A percentile compares a stretch with the other conserved stretches of the same genome.
These are phyloP conservation scores for Hypotaenidia philippensis DNA, from an alignment of 2,797 vertebrate species.

Conservation along the genomic window DNA sequence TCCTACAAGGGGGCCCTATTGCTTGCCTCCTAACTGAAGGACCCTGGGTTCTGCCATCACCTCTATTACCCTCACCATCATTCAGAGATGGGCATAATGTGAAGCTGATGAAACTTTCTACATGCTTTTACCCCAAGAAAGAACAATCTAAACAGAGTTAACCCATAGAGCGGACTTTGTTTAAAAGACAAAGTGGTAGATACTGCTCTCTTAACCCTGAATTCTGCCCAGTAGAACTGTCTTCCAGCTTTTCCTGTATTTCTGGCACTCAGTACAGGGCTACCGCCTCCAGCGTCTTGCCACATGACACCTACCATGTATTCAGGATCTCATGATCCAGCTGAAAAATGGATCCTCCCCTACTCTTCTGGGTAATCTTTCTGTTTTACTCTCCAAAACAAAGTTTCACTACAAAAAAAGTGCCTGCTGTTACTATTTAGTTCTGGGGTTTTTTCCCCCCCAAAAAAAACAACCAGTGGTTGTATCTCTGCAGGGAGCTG, in stretches of 20 bases:
- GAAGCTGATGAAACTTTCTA: not conserved
- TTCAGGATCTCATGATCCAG: constrained; percentile 3
- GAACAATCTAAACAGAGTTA: not conserved
- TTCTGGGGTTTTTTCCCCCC: not conserved
- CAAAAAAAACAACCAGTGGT: not conserved
- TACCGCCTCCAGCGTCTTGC: not conserved
- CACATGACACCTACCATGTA: not conserved
- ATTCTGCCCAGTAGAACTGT: not conserved
- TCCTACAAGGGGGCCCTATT: not conserved
- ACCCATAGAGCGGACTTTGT: not conserved
- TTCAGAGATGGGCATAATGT: not conserved
- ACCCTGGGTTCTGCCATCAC: not conserved
- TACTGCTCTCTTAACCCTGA: not conserved
- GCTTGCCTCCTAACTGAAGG: not conserved
- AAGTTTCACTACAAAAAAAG: not conserved
- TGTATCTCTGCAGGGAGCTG: not conserved
- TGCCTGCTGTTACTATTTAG: not conserved
- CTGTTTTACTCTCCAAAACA: constrained; percentile 5
- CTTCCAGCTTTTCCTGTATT: not conserved
- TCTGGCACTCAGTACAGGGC: not conserved
- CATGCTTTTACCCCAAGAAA: not conserved
- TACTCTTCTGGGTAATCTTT: not conserved
- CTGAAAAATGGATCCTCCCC: not conserved
- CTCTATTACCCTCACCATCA: not conserved
- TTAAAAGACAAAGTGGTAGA: not conserved